Conservation (phyloP, 2,888 invertebrate genomes). For the Gymnocheta viridis region DNA sequence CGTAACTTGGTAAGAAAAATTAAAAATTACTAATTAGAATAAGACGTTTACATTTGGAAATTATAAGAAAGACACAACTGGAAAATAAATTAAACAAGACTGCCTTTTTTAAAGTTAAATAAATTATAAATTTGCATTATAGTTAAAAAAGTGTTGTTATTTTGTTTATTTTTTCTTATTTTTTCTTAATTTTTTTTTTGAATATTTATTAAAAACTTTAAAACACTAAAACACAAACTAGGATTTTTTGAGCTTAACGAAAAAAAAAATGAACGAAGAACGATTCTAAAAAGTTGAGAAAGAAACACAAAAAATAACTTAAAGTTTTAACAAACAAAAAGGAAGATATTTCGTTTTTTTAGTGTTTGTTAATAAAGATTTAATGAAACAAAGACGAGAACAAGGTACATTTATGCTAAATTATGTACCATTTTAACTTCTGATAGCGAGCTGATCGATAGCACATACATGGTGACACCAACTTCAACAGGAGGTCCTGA, state of each 20-base stretch:
- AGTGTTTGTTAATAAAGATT: conserved; percentile 50
- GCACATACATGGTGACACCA: conserved; percentile 98
- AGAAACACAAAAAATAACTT: conserved; percentile 10
- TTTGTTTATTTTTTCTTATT: conserved; percentile 7
- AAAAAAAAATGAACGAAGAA: conserved; percentile 14
- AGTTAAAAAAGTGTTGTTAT: conserved; percentile 51
- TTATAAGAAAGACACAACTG: conserved; percentile 29
- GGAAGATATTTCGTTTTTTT: neutral
- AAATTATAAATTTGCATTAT: conserved; percentile 57
- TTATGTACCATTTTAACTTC: conserved; percentile 97
- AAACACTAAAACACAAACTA: conserved; percentile 69
- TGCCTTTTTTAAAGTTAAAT: conserved; percentile 12
- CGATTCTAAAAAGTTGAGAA: conserved; percentile 46
- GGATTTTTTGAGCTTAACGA: conserved; percentile 24
- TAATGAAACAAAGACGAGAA: conserved; percentile 62
- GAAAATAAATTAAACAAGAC: conserved; percentile 42
- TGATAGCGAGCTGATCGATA: conserved; percentile 98
- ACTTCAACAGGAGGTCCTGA: conserved; percentile 98
- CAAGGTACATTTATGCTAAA: conserved; percentile 76
- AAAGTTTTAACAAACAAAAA: conserved; percentile 11
- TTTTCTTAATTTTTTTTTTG: conserved; percentile 31
- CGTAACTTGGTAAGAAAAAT: conserved; percentile 53
- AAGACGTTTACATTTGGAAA: conserved; percentile 50
- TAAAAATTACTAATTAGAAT: conserved; percentile 23
- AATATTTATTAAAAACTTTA: conserved; percentile 37